Conservation (phyloP, 1,140 invertebrate species). For the Phenacoccus solenopsis region DNA sequence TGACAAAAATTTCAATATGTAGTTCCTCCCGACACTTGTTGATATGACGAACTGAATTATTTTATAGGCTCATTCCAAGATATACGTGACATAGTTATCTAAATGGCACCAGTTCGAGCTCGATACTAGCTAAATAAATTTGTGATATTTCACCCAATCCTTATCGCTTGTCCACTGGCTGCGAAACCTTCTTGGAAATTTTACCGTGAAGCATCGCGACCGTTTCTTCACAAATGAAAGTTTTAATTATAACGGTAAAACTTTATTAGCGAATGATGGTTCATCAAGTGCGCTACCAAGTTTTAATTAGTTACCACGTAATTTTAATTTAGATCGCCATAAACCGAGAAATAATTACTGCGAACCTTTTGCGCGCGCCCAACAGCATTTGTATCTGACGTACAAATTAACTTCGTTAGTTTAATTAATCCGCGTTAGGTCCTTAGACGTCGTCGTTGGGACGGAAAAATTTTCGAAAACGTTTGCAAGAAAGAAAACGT, state of each 20-base stretch:
- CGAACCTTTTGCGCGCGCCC: neutral
- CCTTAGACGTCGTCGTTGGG: neutral
- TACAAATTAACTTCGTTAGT: neutral
- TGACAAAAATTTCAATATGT: no score
- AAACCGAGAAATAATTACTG: neutral
- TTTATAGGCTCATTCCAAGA: no score
- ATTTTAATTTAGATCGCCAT: neutral
- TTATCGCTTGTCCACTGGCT: no score
- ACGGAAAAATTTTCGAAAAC: neutral
- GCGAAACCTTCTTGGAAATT: no score
- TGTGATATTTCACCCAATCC: no score
- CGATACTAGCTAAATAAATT: no score
- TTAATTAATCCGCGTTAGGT: neutral
- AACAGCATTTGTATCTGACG: neutral
- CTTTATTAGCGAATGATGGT: neutral
- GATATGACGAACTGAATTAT: no score
- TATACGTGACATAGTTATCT: no score
- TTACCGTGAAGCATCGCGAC: no score
- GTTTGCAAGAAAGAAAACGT: neutral
- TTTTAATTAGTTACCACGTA: neutral
- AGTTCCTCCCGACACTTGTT: no score
- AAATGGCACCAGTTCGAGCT: no score
- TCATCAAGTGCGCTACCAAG: neutral
- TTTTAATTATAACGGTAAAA: neutral
- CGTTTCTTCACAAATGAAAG: no score